Evolutionary conservation across 2,888 invertebrate species (phyloP).

Genomic region (Teleiodes luculella): DNA sequence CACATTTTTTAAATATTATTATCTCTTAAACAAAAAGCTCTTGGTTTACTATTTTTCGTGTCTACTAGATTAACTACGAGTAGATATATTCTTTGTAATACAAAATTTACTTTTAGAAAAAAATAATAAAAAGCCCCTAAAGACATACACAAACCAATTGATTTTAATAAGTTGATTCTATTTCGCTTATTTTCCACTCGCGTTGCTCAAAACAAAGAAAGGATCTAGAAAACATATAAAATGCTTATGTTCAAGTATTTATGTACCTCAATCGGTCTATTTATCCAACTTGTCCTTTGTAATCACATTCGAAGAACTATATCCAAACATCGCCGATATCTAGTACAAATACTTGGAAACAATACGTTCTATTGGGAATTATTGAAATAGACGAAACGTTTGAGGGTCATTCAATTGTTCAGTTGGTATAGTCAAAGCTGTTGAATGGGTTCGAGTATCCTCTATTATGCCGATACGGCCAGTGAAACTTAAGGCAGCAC

Average conservation of each 20-base stretch:
- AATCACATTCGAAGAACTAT: background rate
- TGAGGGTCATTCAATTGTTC: conserved; percentile 8
- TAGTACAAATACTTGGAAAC: conserved; percentile 7
- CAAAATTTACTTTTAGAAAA: too few relatives aligned
- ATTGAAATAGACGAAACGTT: conserved; percentile 12
- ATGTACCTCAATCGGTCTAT: background rate
- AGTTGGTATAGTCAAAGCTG: too few relatives aligned
- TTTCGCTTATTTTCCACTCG: too few relatives aligned
- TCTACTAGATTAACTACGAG: too few relatives aligned
- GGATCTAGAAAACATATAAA: background rate
- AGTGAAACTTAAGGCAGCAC: conserved; percentile 28
- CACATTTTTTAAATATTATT: too few relatives aligned
- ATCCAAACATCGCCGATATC: background rate
- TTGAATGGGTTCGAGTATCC: conserved; percentile 11
- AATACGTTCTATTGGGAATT: conserved; percentile 8
- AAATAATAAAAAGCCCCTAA: too few relatives aligned
- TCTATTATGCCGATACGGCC: conserved; percentile 20
- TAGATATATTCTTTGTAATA: too few relatives aligned
- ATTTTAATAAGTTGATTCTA: too few relatives aligned
- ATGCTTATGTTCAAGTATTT: background rate
- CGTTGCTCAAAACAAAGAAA: background rate
- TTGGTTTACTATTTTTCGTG: too few relatives aligned
- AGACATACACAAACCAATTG: too few relatives aligned
- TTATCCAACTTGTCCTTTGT: background rate
- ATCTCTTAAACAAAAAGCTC: too few relatives aligned